Conservation (phyloP, 2,888 invertebrate species). For the Xestia sexstrigata region DNA sequence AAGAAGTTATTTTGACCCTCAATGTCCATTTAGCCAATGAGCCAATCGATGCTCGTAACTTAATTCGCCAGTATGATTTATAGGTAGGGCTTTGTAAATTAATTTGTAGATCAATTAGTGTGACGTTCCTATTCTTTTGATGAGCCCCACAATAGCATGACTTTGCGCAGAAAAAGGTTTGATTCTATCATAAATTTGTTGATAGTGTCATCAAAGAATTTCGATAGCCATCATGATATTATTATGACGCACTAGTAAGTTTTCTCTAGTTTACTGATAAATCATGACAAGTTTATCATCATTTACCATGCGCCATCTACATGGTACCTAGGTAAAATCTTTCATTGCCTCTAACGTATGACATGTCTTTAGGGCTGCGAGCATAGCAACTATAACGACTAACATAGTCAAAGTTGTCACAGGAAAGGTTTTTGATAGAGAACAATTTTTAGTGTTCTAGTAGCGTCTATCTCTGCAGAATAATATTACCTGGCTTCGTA, state of each 20-base stretch:
- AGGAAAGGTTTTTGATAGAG: no score
- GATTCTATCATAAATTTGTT: not conserved
- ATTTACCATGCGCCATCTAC: not conserved
- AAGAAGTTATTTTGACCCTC: no score
- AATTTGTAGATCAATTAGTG: no score
- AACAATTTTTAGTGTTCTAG: no score
- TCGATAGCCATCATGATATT: not conserved
- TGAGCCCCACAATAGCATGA: not conserved
- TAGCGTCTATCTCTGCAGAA: no score
- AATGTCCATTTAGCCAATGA: no score
- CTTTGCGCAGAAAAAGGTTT: not conserved
- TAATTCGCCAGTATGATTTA: no score
- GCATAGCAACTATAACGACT: not conserved
- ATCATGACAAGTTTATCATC: slow-evolving; percentile 15
- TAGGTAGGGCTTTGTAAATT: no score
- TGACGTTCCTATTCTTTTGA: no score
- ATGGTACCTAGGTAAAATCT: not conserved
- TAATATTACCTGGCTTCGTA: no score
- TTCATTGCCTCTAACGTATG: not conserved
- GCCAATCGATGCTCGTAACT: no score
- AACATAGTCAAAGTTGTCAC: not conserved
- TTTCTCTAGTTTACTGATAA: slow-evolving; percentile 13
- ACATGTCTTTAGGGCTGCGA: not conserved
- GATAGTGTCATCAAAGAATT: not conserved
- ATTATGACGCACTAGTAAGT: not conserved